Base-by-base conservation (phyloP, 2,113 vertebrate species). In the Herpetotheres cachinnans region DNA sequence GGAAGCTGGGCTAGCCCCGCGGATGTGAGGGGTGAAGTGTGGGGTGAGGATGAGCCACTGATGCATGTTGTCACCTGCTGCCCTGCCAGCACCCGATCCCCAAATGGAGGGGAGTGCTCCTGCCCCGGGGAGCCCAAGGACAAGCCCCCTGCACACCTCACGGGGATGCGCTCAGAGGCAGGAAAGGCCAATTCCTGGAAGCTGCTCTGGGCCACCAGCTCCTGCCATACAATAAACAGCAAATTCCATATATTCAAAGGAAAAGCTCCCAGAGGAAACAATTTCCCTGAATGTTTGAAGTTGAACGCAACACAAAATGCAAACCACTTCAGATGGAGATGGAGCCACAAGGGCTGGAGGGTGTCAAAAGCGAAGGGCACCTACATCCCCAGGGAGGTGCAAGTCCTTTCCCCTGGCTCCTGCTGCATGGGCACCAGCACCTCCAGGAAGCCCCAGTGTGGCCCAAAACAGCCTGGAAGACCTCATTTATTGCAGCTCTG, bases 121-220 rank as follows among this genome's bases (percentile, higher is more conserved):
- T 21, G 44, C 20, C 34, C n/a, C 54, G 7, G 9, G 25, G 21
- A 65, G 6, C 9, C 36, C 58, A 4, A 2, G 15, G 44, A 55
- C 2, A 1, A 72, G 38, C 6, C 24, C 21, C 13, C 38, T 47
- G 66, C 63, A 40, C 65, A 21, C 11, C 46, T 44, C 59, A 3
- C 0, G 19, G 49, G 25, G 49, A 65, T 24, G 27, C 0, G 2
- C 22, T 47, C 2, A 0, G 38, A 78, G 5, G 16, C 11, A 4
- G 56, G 11, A 40, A 58, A 46, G 16, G 32, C 12, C 29, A 40
- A 8, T 21, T 66, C 61, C 70, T 27, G 3, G 50, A 67, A 24
- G 34, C 20, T 32, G 73, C 55, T 52, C 36, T 4, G 50, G 32
- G 46, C 61, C 52, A 15, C 52, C 42, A 55, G 10, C 22, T 38